Base-by-base conservation (phyloP, 2,888 invertebrate species). In the Eledone cirrhosa region DNA sequence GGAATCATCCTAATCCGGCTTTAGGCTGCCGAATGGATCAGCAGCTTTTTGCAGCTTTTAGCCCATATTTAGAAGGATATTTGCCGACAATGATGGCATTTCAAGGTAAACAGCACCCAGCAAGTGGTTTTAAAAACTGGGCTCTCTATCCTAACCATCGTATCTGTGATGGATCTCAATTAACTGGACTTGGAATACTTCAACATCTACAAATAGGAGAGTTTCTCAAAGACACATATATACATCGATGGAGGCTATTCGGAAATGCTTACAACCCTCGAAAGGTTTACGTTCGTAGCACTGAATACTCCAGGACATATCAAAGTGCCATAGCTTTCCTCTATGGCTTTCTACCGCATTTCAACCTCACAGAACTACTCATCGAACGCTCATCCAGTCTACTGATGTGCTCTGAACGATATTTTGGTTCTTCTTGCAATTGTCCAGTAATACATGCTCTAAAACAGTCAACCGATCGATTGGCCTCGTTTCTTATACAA, bases 311-410 rank as follows among this genome's bases (percentile, higher is more conserved):
- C 0, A 93, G 98, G 86, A 98, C 98, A 27, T 96, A 95, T 87
- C 97, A 97, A 91, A 97, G 97, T 85, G 94, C 95, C 0, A 92
- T 96, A 84, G 96, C 96, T 0, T 92, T 96, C 84, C 90, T 95
- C 4, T 95, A 94, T 88, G 93, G 94, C 0, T 93, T 96, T 82
- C 91, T 96, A 59, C 94, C 94, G 4, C 91, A 92, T 2, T 94
- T 95, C 79, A 92, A 94, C 77, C 92, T 94, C 2, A 85, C 93
- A 14, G 93, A 94, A 79, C 91, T 96, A 8, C 92, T 92, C 41
- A 93, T 97, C 14, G 81, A 84, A n/a, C 79, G 80, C 13, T 80
- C 85, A 13, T 53, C 74, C 5, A 83, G 80, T 72, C n/a, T 83
- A 7, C 82, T 83, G 47, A 87, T 87, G 80, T 87, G 86, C 78